These are phyloP conservation scores for Gallirallus australis DNA, from an alignment of 2,797 vertebrate genomes.

Conservation along the genomic window DNA sequence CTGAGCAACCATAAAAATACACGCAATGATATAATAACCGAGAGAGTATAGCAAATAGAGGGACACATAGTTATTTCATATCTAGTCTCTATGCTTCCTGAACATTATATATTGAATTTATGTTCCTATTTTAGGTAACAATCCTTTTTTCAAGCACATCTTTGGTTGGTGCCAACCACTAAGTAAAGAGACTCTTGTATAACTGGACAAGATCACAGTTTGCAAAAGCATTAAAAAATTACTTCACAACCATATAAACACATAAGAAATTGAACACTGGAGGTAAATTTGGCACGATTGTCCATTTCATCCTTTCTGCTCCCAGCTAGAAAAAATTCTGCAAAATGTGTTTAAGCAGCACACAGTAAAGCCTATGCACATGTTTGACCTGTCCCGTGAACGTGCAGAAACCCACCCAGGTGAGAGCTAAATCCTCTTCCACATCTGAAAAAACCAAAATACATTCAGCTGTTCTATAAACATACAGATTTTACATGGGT, in stretches of 20 bases:
- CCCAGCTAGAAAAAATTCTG: background rate
- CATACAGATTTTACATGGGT: rapidly evolving
- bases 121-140: background rate
- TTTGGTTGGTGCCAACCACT: background rate
- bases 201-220: background rate
- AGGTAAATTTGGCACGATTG: background rate
- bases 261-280: background rate
- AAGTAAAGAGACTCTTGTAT: background rate
- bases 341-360: background rate
- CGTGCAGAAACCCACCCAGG: background rate
- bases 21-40: too few relatives aligned
- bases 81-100: background rate
- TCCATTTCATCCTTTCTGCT: background rate
- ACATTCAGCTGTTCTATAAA: background rate
- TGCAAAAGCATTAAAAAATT: background rate
- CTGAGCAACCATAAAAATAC: background rate
- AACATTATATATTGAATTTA: background rate
- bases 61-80: background rate
- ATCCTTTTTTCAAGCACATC: background rate
- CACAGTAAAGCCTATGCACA: background rate
- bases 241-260: background rate
- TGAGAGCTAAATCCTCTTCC: background rate
- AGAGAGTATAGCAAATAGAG: background rate
- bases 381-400: background rate
- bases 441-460: background rate